A percentile compares a stretch with the other conserved stretches of the same genome.
Conservation (phyloP, 1,140 invertebrate genomes). For the Dendroctonus ponderosae region DNA sequence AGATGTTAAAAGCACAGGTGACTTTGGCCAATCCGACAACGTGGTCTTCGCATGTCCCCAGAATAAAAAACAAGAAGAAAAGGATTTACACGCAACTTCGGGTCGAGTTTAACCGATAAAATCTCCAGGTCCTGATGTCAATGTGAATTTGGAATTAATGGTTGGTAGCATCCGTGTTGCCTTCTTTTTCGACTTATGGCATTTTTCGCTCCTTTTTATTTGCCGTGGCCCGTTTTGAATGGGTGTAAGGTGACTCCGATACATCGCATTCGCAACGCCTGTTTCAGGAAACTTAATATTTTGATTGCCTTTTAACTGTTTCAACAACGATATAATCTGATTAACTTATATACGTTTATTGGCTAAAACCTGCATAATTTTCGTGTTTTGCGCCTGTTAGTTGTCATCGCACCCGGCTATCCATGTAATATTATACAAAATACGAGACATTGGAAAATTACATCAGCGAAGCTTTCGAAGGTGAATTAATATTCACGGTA, state of each 20-base stretch:
- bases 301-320: conserved; percentile 21
- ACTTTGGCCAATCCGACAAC: conserved; percentile 5
- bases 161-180: conserved; percentile 29
- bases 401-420: too few species aligned
- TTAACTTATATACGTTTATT: conserved; percentile 15
- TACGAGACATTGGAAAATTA: too few species aligned
- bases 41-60: not conserved
- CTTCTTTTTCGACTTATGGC: conserved; percentile 8
- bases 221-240: conserved; percentile 5
- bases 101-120: conserved; percentile 27
- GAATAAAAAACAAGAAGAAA: conserved; percentile 16
- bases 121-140: conserved; percentile 30
- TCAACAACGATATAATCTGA: conserved; percentile 11
- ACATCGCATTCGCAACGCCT: conserved; percentile 17
- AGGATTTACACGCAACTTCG: conserved; percentile 25
- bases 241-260: conserved; percentile 25
- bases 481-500: too few species aligned
- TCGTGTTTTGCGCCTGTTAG: not conserved
- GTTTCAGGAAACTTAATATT: conserved; percentile 26
- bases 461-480: too few species aligned
- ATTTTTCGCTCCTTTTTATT: conserved; percentile 9
- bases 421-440: too few species aligned
- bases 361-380: conserved; percentile 8
- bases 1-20: too few species aligned
- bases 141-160: conserved; percentile 31